Percentiles rank a stretch among this genome's conserved stretches.
Conservation (phyloP, 2,797 vertebrate genomes). For the Chloroceryle inda region DNA sequence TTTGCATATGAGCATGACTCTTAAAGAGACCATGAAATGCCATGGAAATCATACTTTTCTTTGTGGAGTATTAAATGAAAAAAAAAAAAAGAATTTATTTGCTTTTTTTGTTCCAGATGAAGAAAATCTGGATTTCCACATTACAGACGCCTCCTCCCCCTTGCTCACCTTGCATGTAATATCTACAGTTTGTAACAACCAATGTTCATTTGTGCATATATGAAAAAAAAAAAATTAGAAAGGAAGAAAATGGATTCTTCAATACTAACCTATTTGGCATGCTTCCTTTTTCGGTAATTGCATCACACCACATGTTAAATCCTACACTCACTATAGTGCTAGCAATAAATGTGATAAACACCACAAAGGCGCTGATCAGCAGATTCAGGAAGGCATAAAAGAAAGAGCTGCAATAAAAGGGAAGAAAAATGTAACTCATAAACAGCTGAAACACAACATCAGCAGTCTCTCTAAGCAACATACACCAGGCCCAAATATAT, state of each 20-base stretch:
- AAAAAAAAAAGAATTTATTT: background rate
- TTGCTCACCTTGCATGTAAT: background rate
- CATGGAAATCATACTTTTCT: background rate
- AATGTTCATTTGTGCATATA: background rate
- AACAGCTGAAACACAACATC: constrained; percentile 66
- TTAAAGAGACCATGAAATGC: background rate
- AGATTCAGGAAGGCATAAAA: constrained; percentile 96
- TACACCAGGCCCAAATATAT: background rate
- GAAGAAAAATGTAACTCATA: constrained; percentile 66
- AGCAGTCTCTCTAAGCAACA: constrained; percentile 53
- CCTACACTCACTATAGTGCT: constrained; percentile 97
- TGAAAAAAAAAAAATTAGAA: background rate
- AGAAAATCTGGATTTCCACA: background rate
- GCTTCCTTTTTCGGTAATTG: constrained; percentile 91
- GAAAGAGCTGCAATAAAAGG: constrained; percentile 86
- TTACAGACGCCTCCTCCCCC: background rate
- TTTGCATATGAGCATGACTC: background rate
- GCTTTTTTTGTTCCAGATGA: background rate
- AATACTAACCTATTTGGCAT: constrained; percentile 89
- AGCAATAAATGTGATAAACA: constrained; percentile 94
- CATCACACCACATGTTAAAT: constrained; percentile 97
- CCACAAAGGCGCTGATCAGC: constrained; percentile 91
- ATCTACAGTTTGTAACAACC: background rate
- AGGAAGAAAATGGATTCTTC: background rate
- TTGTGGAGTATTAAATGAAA: background rate